phyloP scores from a whole-genome alignment of 1,140 invertebrate genomes.

The Saccostrea glomerata region DNA sequence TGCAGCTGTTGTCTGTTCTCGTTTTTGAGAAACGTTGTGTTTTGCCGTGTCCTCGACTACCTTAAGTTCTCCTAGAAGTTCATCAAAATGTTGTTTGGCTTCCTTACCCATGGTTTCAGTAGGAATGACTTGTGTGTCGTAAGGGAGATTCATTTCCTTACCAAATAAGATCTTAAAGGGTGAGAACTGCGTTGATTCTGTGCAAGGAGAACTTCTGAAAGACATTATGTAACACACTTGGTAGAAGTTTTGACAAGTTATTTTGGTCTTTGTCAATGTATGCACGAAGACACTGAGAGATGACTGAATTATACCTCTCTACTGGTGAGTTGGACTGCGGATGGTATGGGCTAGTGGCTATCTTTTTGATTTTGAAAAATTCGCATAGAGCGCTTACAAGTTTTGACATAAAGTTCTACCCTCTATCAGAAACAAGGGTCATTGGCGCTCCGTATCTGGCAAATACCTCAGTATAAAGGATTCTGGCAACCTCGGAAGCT shows the following conservation, averaged over 20 bases:
- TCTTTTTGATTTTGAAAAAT: conserved; percentile 21
- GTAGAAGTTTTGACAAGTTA: conserved; percentile 39
- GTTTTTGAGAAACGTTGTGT: no score
- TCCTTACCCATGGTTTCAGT: no score
- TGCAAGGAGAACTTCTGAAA: conserved; percentile 27
- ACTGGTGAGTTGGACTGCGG: conserved; percentile 28
- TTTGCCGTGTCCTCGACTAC: background rate
- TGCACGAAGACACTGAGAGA: conserved; percentile 15
- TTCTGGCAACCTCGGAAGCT: conserved; percentile 49
- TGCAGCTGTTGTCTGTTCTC: conserved; percentile 9
- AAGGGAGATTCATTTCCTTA: conserved; percentile 48
- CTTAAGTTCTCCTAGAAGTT: background rate
- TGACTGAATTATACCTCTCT: conserved; percentile 30
- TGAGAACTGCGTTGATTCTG: conserved; percentile 38
- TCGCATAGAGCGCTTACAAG: conserved; percentile 47
- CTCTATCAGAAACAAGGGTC: conserved; percentile 19
- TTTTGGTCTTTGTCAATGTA: conserved; percentile 32
- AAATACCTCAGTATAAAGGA: conserved; percentile 58
- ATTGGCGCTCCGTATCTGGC: conserved; percentile 44
- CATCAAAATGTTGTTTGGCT: background rate
- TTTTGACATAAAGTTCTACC: conserved; percentile 43
- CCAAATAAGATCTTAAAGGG: conserved; percentile 48
- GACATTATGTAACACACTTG: conserved; percentile 49
- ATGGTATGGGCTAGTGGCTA: conserved; percentile 32
- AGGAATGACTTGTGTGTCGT: background rate